Percentiles rank a stretch among this genome's conserved stretches.
Conservation (phyloP, 2,888 invertebrate genomes). For the Coremacera marginata region DNA sequence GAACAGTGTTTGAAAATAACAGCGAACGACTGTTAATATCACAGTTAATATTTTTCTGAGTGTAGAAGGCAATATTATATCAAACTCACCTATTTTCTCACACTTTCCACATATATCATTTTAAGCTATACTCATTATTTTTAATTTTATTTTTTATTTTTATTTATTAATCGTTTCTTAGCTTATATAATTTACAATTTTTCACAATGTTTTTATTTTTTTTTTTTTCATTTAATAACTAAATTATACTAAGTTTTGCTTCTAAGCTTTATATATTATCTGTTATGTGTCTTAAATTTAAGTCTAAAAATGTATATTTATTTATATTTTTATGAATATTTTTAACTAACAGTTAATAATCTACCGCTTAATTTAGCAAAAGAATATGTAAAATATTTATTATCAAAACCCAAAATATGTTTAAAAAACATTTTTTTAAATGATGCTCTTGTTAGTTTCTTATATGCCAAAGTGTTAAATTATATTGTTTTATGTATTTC, state of each 20-base stretch:
- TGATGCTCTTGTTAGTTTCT: no score
- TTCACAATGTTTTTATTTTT: conserved; percentile 1
- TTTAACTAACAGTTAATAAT: neutral
- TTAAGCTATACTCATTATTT: no score
- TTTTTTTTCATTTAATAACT: neutral
- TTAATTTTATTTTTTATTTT: neutral
- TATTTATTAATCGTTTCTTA: neutral
- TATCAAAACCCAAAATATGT: no score
- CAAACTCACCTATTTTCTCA: no score
- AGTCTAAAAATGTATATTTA: neutral
- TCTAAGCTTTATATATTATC: neutral
- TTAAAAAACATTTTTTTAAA: no score
- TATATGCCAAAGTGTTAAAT: neutral
- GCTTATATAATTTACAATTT: conserved; percentile 6
- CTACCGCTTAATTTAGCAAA: no score
- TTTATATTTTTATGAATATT: neutral
- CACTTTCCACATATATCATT: no score
- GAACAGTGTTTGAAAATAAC: no score
- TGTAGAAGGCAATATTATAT: no score
- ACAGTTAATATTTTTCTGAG: no score
- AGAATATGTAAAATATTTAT: no score
- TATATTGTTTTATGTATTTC: neutral
- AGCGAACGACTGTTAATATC: no score
- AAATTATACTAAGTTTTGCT: neutral
- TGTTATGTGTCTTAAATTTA: neutral